Percentiles rank a stretch among this genome's conserved stretches.
Evolutionary conservation across 2,888 invertebrate species (phyloP).

Genomic region (Carpatolechia fugitivella): DNA sequence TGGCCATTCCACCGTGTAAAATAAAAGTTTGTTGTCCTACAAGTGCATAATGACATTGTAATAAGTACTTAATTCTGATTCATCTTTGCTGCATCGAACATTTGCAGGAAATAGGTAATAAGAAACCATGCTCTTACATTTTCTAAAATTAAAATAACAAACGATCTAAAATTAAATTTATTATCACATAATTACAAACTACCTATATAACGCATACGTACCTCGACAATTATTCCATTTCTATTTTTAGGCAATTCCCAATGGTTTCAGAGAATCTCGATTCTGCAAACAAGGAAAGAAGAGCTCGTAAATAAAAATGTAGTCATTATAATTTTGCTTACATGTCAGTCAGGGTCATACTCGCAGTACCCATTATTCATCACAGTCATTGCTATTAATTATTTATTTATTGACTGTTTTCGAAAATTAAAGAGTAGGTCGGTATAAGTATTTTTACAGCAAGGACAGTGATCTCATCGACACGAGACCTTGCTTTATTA

Average conservation of each 20-base stretch:
- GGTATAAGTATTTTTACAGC: constrained; percentile 3
- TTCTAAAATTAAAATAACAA: background rate
- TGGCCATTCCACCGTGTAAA: no score
- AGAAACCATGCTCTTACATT: background rate
- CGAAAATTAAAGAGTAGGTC: background rate
- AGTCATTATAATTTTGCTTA: constrained; percentile 24
- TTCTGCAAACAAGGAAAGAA: constrained; percentile 1
- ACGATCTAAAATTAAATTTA: background rate
- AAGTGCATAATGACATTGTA: no score
- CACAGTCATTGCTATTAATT: background rate
- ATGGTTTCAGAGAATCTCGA: constrained; percentile 8
- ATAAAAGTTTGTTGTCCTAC: no score
- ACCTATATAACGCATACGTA: background rate
- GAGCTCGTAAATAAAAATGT: background rate
- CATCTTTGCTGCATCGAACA: no score
- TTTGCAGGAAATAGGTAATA: no score
- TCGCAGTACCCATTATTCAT: constrained; percentile 45
- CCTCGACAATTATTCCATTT: background rate
- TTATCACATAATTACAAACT: no score
- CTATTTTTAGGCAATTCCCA: background rate
- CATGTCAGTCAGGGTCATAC: constrained; percentile 47
- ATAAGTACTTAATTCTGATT: no score
- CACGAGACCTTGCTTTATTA: background rate
- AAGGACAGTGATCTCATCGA: constrained; percentile 1
- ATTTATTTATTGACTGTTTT: background rate